phyloP scores from a whole-genome alignment of 2,797 vertebrate species.

The Pogoniulus pusillus region DNA sequence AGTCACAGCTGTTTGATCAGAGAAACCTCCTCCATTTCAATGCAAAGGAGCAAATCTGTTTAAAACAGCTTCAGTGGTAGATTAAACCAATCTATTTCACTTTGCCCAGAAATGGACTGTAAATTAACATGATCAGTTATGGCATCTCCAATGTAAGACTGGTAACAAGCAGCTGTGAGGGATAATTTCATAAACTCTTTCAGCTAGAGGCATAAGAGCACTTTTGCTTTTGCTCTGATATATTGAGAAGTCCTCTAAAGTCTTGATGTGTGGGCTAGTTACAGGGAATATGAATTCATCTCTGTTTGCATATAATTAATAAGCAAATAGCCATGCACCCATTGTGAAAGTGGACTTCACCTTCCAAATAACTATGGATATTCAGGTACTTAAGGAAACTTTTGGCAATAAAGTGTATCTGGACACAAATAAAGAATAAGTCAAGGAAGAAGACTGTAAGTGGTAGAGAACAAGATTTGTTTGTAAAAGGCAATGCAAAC shows the following conservation, averaged over 20 bases:
- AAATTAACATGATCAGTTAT: conserved; percentile 57
- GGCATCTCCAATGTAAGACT: conserved; percentile 8
- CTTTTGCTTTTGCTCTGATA: not conserved
- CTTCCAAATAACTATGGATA: not conserved
- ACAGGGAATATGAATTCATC: not conserved
- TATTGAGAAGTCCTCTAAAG: conserved; percentile 2
- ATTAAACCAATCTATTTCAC: conserved; percentile 59
- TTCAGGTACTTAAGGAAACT: not conserved
- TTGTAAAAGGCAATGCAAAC: not conserved
- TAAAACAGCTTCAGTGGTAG: conserved; percentile 11
- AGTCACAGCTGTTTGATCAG: conserved; percentile 7
- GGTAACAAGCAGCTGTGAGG: conserved; percentile 35
- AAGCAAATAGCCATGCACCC: not conserved
- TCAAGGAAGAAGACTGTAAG: not conserved
- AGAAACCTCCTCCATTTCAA: conserved; percentile 13
- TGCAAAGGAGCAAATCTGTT: conserved; percentile 17
- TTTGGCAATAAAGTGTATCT: not conserved
- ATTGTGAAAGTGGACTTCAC: not conserved
- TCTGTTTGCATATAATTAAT: not conserved
- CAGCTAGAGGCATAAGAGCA: not conserved
- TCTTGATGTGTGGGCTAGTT: not conserved
- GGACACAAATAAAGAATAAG: not conserved
- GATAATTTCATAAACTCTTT: conserved; percentile 49
- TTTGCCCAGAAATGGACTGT: conserved; percentile 31
- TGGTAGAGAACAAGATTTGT: not conserved